Evolutionary conservation across 2,888 invertebrate species (phyloP).

Genomic region (Zelleria hepariella): DNA sequence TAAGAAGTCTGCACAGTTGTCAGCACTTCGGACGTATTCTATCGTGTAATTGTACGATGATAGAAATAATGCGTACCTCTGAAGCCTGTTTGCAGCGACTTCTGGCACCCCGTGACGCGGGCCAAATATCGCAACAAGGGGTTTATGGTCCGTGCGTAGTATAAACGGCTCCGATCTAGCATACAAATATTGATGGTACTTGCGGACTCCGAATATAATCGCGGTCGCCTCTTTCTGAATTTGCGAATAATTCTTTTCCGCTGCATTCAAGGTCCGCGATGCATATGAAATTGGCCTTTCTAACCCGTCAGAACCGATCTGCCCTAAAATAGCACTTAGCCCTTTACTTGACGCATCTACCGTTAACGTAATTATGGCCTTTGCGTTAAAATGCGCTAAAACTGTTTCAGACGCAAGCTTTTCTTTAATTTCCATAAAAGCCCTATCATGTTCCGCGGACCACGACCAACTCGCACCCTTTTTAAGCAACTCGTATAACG

Average conservation of each 20-base stretch:
- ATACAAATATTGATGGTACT: slow-evolving; percentile 21
- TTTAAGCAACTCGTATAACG: slow-evolving; percentile 2
- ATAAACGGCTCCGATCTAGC: slow-evolving; percentile 17
- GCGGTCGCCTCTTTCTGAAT: slow-evolving; percentile 23
- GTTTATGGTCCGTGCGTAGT: slow-evolving; percentile 21
- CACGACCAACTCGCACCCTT: slow-evolving; percentile 1
- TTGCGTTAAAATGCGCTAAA: not conserved
- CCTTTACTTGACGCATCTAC: not conserved
- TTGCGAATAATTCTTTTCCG: slow-evolving; percentile 19
- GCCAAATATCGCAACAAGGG: slow-evolving; percentile 21
- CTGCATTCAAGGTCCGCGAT: slow-evolving; percentile 14
- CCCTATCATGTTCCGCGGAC: not conserved
- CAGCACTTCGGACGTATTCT: slow-evolving; percentile 19
- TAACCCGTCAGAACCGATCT: not conserved
- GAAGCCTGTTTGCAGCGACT: slow-evolving; percentile 19
- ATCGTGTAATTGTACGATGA: slow-evolving; percentile 21
- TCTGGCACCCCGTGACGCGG: slow-evolving; percentile 20
- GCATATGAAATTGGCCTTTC: slow-evolving; percentile 13
- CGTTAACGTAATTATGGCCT: slow-evolving; percentile 1
- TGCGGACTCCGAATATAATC: slow-evolving; percentile 18
- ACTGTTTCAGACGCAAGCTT: not conserved
- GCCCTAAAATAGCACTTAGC: not conserved
- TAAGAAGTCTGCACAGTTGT: slow-evolving; percentile 4
- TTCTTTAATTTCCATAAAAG: not conserved
- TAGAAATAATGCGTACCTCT: slow-evolving; percentile 23